Conservation (phyloP, 2,888 invertebrate species). For the Nezara viridula region DNA sequence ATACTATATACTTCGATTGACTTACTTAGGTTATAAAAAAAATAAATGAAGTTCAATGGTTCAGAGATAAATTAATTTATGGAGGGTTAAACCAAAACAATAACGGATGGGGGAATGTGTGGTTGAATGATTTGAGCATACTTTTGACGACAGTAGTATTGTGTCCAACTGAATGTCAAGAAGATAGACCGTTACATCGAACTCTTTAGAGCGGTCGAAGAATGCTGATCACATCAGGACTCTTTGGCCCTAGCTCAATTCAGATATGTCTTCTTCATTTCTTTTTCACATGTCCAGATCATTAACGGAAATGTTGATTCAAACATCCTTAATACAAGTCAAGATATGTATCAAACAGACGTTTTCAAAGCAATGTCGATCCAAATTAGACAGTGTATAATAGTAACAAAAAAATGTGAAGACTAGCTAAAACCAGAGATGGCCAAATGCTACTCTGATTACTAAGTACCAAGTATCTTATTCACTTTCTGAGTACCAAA, state of each 20-base stretch:
- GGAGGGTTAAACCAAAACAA: background rate
- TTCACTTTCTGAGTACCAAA: too few relatives aligned
- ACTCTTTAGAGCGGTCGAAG: background rate
- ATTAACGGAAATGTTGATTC: background rate
- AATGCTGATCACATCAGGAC: background rate
- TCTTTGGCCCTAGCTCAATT: background rate
- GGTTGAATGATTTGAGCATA: background rate
- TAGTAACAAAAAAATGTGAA: too few relatives aligned
- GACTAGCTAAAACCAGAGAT: too few relatives aligned
- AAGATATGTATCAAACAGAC: background rate
- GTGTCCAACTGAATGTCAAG: conserved; percentile 21
- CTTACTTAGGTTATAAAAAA: too few relatives aligned
- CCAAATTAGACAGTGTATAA: background rate
- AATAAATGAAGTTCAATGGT: background rate
- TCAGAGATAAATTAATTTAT: too few relatives aligned
- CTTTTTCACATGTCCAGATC: background rate
- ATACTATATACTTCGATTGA: too few relatives aligned
- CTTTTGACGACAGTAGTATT: conserved; percentile 18
- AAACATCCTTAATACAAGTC: background rate
- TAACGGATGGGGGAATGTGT: background rate
- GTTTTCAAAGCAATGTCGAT: background rate
- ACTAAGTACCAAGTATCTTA: too few relatives aligned
- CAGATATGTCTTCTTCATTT: background rate
- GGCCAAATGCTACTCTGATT: too few relatives aligned
- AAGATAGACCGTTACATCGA: conserved; percentile 8